Base-by-base conservation (phyloP, 2,797 vertebrate species). In the Crax fasciolata region DNA sequence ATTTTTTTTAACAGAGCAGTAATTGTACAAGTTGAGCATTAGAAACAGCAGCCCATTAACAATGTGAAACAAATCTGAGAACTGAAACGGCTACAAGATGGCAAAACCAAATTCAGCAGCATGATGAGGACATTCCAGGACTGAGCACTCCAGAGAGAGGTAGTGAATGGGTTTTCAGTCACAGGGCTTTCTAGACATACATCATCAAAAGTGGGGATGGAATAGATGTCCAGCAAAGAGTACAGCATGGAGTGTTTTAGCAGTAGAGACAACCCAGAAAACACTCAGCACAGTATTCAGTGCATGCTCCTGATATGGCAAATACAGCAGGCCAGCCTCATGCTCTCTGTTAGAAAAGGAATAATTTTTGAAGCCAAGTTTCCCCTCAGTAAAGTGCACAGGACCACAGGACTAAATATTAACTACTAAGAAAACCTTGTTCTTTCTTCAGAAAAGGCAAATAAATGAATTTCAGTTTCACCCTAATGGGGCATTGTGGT, bases 401-500 rank as follows among this genome's bases (percentile, higher is more conserved):
- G 68, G 68, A 61, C 15, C n/a, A 68, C 24, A 71, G 4, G 20
- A 6, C 28, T 51, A 23, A 55, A 16, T 46, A 46, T 30, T 16
- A 52, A 52, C 28, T 62, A 8, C 27, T 74, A 13, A n/a, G 38
- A 11, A 73, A 71, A 72, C 54, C 20, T 79, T 66, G 15, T 20
- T 80, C 49, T 59, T 76, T n/a, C 20, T n/a, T 74, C 20, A 72
- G 49, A 72, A 54, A 2, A 21, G 46, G 38, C 0, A 86, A 71
- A 61, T 0, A 73, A 79, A 63, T 24, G 38, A 27, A 48, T 44
- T 17, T 52, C 6, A 0, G 8, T 73, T 82, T 89, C 41, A 79
- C 1, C 0, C 6, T 1, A 0, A n/a, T 39, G 20, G 17, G 12
- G 10, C n/a, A 48, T 9, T 10, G 57, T 77, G 24, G 16, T 4